A percentile compares a stretch with the other conserved stretches of the same genome.
phyloP scores from a whole-genome alignment of 2,113 vertebrate species.

The Carassius gibelio region DNA sequence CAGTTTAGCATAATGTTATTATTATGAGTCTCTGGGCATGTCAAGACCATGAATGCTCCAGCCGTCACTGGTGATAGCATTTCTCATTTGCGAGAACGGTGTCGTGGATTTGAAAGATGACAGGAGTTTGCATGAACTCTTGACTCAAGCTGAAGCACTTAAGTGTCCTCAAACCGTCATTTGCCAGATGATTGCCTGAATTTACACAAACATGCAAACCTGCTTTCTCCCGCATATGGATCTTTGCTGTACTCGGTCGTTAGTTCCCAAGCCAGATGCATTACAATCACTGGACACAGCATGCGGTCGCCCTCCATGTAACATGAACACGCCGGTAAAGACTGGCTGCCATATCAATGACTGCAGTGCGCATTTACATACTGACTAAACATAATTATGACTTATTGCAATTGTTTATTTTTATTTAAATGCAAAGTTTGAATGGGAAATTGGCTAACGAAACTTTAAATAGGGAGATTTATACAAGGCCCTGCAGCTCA shows the following conservation, averaged over 20 bases:
- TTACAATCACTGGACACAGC: slow-evolving; percentile 23
- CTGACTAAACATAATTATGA: slow-evolving; percentile 73
- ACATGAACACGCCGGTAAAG: slow-evolving; percentile 47
- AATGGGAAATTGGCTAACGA: slow-evolving; percentile 76
- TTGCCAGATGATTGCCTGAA: slow-evolving; percentile 36
- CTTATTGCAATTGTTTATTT: slow-evolving; percentile 73
- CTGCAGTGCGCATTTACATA: slow-evolving; percentile 74
- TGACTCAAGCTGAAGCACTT: not conserved
- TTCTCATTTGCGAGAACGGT: slow-evolving; percentile 22
- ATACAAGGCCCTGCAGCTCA: slow-evolving; percentile 10
- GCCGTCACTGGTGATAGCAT: not conserved
- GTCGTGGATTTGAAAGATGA: not conserved
- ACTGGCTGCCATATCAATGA: slow-evolving; percentile 53
- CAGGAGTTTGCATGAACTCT: slow-evolving; percentile 26
- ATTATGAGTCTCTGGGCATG: not conserved
- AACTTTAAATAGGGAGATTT: slow-evolving; percentile 65
- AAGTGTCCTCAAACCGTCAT: slow-evolving; percentile 43
- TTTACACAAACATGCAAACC: slow-evolving; percentile 44
- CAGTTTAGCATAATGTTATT: not conserved
- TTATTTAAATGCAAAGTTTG: slow-evolving; percentile 80
- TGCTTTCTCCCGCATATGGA: slow-evolving; percentile 38
- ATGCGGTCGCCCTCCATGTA: slow-evolving; percentile 37
- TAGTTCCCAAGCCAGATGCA: slow-evolving; percentile 31
- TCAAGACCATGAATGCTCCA: not conserved
- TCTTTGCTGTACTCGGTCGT: slow-evolving; percentile 24